Conservation (phyloP, 1,140 invertebrate species). For the Batillaria attramentaria region DNA sequence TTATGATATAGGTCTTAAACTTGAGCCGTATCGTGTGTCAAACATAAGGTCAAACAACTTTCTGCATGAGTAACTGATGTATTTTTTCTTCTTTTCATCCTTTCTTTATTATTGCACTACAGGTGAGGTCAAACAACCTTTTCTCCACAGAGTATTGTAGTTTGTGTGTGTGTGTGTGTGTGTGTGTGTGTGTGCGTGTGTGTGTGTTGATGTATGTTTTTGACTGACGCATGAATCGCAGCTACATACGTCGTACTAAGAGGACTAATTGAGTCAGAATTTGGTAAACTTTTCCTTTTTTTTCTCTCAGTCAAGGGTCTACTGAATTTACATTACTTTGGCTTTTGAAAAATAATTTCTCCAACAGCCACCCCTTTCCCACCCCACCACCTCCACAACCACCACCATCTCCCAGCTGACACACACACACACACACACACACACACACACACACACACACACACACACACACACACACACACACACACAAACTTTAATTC, state of each 20-base stretch:
- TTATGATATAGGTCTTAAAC: background rate
- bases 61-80: background rate
- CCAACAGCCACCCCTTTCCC: background rate
- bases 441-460: too few species aligned
- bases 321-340: background rate
- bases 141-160: too few species aligned
- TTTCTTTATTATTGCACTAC: too few species aligned
- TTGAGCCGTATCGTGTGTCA: background rate
- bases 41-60: background rate
- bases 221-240: too few species aligned
- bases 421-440: too few species aligned
- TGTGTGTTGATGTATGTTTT: background rate
- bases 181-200: conserved; percentile 11
- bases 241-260: background rate
- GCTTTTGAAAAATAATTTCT: background rate
- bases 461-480: background rate
- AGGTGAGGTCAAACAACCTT: too few species aligned
- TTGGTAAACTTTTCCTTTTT: background rate
- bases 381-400: background rate
- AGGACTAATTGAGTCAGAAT: background rate
- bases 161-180: background rate
- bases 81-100: background rate
- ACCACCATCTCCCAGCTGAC: background rate
- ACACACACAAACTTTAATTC: background rate
- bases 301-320: background rate